A percentile compares a stretch with the other conserved stretches of the same genome.
phyloP scores from a whole-genome alignment of 2,888 invertebrate species.

The Steinernema hermaphroditum region DNA sequence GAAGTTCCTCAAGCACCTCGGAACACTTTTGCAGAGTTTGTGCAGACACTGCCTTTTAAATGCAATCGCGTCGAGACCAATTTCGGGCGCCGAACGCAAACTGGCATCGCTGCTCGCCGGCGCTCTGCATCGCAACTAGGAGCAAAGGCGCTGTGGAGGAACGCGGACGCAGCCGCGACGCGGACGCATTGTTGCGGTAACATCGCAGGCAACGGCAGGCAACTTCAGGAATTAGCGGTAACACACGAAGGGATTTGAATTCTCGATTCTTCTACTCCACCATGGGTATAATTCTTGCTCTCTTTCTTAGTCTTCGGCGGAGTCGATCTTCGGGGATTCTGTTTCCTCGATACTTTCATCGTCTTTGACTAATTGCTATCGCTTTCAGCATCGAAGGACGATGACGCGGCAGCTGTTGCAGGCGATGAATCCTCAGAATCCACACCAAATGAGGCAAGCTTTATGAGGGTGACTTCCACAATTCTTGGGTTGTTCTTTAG shows the following conservation, averaged over 20 bases:
- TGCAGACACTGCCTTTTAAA: no score
- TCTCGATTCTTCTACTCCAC: conserved; percentile 9
- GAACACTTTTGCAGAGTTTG: no score
- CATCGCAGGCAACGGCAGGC: not conserved
- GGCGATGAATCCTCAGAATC: not conserved
- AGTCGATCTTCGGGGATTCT: not conserved
- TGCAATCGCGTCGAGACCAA: no score
- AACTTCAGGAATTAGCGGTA: conserved; percentile 11
- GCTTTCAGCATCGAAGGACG: not conserved
- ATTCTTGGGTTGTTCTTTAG: no score
- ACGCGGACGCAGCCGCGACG: no score
- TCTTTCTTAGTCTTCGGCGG: not conserved
- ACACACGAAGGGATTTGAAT: conserved; percentile 16
- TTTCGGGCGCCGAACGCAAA: no score
- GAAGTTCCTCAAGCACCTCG: no score
- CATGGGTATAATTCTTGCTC: not conserved
- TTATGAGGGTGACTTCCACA: no score
- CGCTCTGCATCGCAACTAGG: no score
- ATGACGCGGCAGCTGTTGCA: not conserved
- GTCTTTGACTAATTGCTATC: not conserved
- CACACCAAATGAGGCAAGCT: not conserved
- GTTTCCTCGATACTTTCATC: not conserved
- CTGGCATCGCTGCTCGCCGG: no score
- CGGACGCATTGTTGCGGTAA: no score
- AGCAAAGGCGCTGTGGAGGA: no score